A percentile compares a stretch with the other conserved stretches of the same genome.
Conservation (phyloP, 2,888 invertebrate genomes). For the Nemurella pictetii region DNA sequence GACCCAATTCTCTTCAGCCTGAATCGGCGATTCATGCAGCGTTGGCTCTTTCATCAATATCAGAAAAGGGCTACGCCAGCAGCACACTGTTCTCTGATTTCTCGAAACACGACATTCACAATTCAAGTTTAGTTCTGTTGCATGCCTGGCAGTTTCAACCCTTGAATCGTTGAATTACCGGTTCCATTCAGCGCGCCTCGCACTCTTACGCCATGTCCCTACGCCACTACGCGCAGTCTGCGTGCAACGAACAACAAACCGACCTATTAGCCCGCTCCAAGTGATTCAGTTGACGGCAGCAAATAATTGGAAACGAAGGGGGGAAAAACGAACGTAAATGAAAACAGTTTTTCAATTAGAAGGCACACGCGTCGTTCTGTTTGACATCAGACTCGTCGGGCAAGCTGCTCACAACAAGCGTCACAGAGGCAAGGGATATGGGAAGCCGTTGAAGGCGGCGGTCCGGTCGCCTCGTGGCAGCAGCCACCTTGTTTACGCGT, state of each 20-base stretch:
- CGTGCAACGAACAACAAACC: background rate
- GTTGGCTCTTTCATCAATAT: too few relatives aligned
- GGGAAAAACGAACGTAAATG: background rate
- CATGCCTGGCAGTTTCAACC: too few relatives aligned
- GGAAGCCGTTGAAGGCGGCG: background rate
- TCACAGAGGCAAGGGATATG: background rate
- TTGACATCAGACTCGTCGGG: background rate
- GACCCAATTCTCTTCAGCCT: too few relatives aligned
- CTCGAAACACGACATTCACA: too few relatives aligned
- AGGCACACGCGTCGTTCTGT: background rate
- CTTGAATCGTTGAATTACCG: too few relatives aligned
- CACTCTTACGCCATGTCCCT: too few relatives aligned
- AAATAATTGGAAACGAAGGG: background rate
- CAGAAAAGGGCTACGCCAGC: too few relatives aligned
- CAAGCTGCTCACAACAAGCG: background rate
- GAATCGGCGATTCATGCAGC: too few relatives aligned
- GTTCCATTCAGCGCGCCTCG: too few relatives aligned
- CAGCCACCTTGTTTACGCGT: background rate
- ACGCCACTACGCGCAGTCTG: background rate
- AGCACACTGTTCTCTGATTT: too few relatives aligned
- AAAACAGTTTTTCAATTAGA: background rate
- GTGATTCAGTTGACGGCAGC: background rate
- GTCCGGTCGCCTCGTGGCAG: background rate
- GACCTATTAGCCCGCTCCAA: background rate
- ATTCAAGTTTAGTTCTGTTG: too few relatives aligned